Evolutionary conservation across 2,797 vertebrate genomes (phyloP).

Genomic region (Luscinia megarhynchos): DNA sequence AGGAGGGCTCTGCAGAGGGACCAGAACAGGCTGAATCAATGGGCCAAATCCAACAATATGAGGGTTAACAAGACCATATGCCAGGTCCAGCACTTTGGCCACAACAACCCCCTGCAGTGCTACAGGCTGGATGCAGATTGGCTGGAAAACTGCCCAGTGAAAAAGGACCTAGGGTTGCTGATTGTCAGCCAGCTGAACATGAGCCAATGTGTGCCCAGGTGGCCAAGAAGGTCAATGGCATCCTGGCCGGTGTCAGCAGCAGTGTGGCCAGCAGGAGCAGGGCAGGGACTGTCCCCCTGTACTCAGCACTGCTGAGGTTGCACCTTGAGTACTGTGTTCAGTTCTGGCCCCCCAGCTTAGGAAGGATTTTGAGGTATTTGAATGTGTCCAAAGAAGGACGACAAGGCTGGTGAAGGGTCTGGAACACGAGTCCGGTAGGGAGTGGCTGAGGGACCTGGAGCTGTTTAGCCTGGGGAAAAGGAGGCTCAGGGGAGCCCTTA

Average conservation of each 20-base stretch:
- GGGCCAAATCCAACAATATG: neutral
- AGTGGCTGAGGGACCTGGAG: neutral
- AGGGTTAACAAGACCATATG: neutral
- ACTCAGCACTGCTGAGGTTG: rapidly evolving
- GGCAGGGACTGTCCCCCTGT: neutral
- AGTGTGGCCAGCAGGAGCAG: neutral
- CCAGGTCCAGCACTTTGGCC: neutral
- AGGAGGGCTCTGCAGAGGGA: neutral
- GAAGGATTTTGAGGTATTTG: neutral
- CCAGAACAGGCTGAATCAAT: neutral
- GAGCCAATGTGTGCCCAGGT: rapidly evolving
- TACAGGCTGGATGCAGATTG: neutral
- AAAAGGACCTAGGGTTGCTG: neutral
- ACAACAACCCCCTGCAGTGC: neutral
- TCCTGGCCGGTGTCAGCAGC: neutral
- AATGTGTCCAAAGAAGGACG: rapidly evolving
- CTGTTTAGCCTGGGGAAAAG: neutral
- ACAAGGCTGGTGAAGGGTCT: neutral
- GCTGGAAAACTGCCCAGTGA: neutral
- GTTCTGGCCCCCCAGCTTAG: too few relatives aligned
- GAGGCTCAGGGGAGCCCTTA: neutral
- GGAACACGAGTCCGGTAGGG: neutral
- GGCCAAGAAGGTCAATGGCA: neutral
- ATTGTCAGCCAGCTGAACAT: neutral
- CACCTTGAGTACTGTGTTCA: neutral